These are phyloP conservation scores for Sciurus vulgaris DNA, from an alignment of 2,797 vertebrate genomes.

Conservation along the genomic window DNA sequence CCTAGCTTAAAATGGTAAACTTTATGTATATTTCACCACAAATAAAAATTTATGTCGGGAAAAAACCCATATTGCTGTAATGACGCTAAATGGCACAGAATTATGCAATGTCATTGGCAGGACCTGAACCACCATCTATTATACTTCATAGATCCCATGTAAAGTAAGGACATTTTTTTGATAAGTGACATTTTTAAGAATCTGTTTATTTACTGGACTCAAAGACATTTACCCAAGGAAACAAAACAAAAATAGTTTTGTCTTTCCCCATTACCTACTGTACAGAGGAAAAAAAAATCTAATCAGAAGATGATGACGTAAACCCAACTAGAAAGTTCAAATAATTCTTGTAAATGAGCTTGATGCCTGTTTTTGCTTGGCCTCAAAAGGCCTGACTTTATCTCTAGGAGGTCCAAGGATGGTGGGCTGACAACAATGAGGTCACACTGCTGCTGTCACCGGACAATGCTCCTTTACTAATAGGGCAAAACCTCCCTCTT, in stretches of 20 bases:
- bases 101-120: not conserved
- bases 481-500: not conserved
- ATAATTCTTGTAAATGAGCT: not conserved
- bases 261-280: not conserved
- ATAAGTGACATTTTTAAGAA: not conserved
- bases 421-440: accelerated
- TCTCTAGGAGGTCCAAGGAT: not conserved
- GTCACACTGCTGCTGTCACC: accelerated
- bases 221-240: not conserved
- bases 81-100: not conserved
- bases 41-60: not conserved
- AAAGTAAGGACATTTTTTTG: not conserved
- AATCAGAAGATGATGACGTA: not conserved
- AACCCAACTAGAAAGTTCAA: conserved; percentile 2
- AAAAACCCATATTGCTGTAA: not conserved
- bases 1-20: not conserved
- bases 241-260: conserved; percentile 28
- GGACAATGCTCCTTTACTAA: not conserved
- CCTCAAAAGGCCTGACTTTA: not conserved
- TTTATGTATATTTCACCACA: not conserved
- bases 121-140: not conserved
- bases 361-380: not conserved
- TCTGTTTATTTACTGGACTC: not conserved
- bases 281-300: not conserved
- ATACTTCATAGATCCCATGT: not conserved